Conservation (phyloP, 1,140 invertebrate species). For the Drosophila insularis region DNA sequence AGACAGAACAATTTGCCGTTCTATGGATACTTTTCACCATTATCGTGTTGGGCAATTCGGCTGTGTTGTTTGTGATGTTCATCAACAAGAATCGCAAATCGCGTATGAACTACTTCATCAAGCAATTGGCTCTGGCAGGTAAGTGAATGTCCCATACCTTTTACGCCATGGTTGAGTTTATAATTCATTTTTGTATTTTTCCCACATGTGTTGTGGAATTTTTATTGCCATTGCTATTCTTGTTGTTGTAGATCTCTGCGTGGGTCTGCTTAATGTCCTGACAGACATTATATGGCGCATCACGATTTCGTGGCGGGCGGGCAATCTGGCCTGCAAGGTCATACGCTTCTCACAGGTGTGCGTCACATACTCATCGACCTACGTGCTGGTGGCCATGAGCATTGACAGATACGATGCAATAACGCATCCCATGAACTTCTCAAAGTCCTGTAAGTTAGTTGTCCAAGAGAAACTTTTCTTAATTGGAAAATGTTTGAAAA, state of each 20-base stretch:
- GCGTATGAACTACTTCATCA: constrained; percentile 98
- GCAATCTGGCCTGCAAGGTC: constrained; percentile 94
- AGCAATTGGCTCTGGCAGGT: constrained; percentile 96
- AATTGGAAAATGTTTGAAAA: constrained; percentile 61
- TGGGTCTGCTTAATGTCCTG: constrained; percentile 92
- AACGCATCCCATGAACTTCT: constrained; percentile 97
- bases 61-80: constrained; percentile 92
- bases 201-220: constrained; percentile 19
- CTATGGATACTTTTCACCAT: constrained; percentile 93
- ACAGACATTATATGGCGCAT: constrained; percentile 94
- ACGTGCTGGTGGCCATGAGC: constrained; percentile 96
- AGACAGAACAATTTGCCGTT: constrained; percentile 95
- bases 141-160: constrained; percentile 55
- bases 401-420: constrained; percentile 98
- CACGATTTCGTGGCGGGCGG: constrained; percentile 92
- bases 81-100: constrained; percentile 94
- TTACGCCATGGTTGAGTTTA: neutral
- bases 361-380: constrained; percentile 96
- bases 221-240: constrained; percentile 22
- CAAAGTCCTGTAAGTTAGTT: constrained; percentile 95
- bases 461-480: constrained; percentile 57
- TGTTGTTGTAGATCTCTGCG: constrained; percentile 88
- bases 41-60: constrained; percentile 94
- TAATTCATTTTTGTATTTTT: too few relatives aligned
- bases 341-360: constrained; percentile 91